Evolutionary conservation across 1,140 invertebrate species (phyloP), one percentile per base, ranked within the genome.

Genomic region (Sitophilus oryzae): DNA sequence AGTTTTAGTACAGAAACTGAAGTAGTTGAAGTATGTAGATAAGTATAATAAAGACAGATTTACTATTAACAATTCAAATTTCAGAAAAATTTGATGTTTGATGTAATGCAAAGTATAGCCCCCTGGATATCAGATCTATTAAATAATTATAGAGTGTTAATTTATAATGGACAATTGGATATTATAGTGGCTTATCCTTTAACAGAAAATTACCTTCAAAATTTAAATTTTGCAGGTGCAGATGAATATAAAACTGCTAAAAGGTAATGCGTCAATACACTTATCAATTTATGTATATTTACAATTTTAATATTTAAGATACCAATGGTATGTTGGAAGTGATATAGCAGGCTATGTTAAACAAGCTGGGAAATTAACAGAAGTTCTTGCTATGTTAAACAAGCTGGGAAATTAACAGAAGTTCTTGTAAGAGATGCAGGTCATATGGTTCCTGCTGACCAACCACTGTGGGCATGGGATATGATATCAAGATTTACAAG

Each of bases 91-190:
- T 67, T 95, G 3, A 79, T 83, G 44, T 67, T 76, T 16, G 93
- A 96, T 75, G 77, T 96, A 0, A 89, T 93, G 82, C 79, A 91
- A 62, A 88, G 86, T 0, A 80, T 91, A 18, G 85, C 86, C 36
- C 81, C 81, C 1, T 85, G 83, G 79, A 73, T 96, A 40, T 74
- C 79, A 4, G 81, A 85, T 49, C 70, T 95, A 0, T 81, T 76
- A 61, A 81, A 65, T 45, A 64, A 82, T 56, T 89, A 89, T 66
- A 74, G 76, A 70, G 78, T 85, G 2, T 60, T 88, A 20, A 77
- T 86, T 57, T 93, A 90, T 69, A 91, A 84, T 66, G 90, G 90
- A 4, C 88, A 92, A 67, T 71, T 92, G 47, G 90, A 94, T 70
- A 84, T 93, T 36, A 90, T 92, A 48, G 83, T 90, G 5, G 83